These are phyloP conservation scores for Aselliscus stoliczkanus DNA, from an alignment of 2,797 vertebrate species.

Conservation along the genomic window DNA sequence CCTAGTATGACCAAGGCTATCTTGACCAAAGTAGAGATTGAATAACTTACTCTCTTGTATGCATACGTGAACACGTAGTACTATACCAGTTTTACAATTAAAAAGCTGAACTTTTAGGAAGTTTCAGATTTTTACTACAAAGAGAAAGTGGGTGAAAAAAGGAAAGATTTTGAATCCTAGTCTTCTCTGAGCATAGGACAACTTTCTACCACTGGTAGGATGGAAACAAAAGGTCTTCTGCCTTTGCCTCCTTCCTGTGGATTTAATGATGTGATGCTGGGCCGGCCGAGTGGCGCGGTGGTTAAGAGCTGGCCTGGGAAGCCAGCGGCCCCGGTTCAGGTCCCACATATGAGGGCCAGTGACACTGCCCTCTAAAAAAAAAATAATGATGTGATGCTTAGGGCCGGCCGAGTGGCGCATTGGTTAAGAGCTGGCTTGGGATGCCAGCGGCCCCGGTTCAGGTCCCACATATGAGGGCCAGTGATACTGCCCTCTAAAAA, in stretches of 20 bases:
- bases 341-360: too few relatives aligned
- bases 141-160: not conserved
- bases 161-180: not conserved
- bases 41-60: not conserved
- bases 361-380: too few relatives aligned
- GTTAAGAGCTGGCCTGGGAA: too few relatives aligned
- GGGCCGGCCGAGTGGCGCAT: too few relatives aligned
- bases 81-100: not conserved
- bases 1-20: not conserved
- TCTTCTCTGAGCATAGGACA: not conserved
- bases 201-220: not conserved
- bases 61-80: not conserved
- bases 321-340: too few relatives aligned
- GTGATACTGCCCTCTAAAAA: too few relatives aligned
- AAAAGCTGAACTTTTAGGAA: not conserved
- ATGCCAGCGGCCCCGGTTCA: too few relatives aligned
- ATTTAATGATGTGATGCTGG: not conserved
- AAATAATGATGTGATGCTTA: too few relatives aligned
- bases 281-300: too few relatives aligned
- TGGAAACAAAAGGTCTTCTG: not conserved
- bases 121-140: not conserved
- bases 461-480: too few relatives aligned
- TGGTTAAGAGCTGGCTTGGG: too few relatives aligned
- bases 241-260: not conserved
- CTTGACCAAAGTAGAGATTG: not conserved